Conservation (phyloP, 2,888 invertebrate species). For the Mythimna vitellina region DNA sequence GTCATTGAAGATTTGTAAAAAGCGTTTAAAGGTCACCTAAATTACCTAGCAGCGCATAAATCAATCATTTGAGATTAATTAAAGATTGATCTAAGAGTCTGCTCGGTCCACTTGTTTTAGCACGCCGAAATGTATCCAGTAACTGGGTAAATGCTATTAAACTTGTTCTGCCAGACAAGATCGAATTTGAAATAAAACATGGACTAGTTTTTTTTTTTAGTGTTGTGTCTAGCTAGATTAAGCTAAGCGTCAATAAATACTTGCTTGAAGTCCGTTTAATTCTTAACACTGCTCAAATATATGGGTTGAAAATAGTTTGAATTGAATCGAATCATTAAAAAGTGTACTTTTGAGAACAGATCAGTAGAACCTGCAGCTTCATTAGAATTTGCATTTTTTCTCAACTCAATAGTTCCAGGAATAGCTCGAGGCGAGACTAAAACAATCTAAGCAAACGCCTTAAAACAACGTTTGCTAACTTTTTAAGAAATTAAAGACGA, state of each 20-base stretch:
- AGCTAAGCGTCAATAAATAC: not conserved
- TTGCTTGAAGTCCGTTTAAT: not conserved
- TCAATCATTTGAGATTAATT: constrained; percentile 10
- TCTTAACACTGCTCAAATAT: not conserved
- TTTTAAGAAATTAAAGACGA: constrained; percentile 11
- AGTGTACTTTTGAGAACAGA: not conserved
- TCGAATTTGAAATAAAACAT: constrained; percentile 26
- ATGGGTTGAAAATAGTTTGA: not conserved
- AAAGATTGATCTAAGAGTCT: not conserved
- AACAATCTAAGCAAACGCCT: not conserved
- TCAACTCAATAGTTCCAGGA: not conserved
- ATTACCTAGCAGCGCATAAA: not conserved
- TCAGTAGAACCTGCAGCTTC: not conserved
- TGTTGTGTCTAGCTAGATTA: constrained; percentile 9
- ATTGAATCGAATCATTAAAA: not conserved
- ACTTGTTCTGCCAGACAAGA: constrained; percentile 8
- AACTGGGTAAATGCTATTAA: constrained; percentile 11
- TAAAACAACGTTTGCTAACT: not conserved
- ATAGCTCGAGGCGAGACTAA: not conserved
- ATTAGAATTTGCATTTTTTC: not conserved
- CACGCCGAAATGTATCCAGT: not conserved
- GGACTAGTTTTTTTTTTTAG: constrained; percentile 8
- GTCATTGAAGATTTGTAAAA: constrained; percentile 4
- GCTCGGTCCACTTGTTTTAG: constrained; percentile 4
- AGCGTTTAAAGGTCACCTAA: constrained; percentile 4